A percentile compares a stretch with the other conserved stretches of the same genome.
Evolutionary conservation across 2,797 vertebrate genomes (phyloP).

Genomic region (Artibeus jamaicensis): DNA sequence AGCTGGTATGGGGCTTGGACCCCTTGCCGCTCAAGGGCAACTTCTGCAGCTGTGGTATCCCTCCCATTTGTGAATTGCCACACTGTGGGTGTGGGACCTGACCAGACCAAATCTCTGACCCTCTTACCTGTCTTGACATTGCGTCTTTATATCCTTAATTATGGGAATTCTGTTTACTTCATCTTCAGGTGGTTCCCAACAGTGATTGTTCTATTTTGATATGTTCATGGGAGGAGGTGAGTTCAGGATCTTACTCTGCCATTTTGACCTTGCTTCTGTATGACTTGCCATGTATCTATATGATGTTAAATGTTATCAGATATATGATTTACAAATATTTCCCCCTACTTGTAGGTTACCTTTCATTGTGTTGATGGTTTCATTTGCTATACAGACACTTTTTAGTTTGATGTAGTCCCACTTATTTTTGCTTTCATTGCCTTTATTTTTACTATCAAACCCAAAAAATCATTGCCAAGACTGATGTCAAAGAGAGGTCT

Average conservation of each 20-base stretch:
- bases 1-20: background rate
- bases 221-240: background rate
- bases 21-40: background rate
- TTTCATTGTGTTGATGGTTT: background rate
- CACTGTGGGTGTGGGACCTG: background rate
- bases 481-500: background rate
- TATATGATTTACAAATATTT: background rate
- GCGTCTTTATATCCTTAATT: background rate
- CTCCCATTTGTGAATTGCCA: background rate
- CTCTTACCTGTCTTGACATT: background rate
- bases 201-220: background rate
- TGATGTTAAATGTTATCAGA: background rate
- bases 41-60: background rate
- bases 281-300: background rate
- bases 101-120: background rate
- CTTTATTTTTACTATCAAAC: background rate
- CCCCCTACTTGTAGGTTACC: background rate
- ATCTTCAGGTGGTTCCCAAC: background rate
- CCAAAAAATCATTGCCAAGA: background rate
- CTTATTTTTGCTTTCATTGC: background rate
- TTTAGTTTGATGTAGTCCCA: background rate
- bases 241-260: background rate
- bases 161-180: background rate
- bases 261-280: background rate
- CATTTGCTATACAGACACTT: background rate